A percentile compares a stretch with the other conserved stretches of the same genome.
phyloP scores from a whole-genome alignment of 2,888 invertebrate species.

The Drosophila demipolita region DNA sequence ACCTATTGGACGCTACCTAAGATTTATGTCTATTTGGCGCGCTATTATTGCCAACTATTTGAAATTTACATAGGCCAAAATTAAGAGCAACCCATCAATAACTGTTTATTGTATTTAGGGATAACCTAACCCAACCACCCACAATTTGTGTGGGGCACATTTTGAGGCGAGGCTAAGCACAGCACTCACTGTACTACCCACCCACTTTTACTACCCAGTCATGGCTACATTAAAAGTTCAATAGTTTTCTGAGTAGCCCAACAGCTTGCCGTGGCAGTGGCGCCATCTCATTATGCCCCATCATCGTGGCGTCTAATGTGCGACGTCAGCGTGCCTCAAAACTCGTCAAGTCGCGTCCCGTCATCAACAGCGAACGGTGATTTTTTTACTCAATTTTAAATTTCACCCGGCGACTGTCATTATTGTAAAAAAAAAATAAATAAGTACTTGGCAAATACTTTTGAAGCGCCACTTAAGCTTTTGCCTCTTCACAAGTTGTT shows the following conservation, averaged over 20 bases:
- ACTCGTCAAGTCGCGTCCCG: slow-evolving; percentile 11
- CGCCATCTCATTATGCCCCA: slow-evolving; percentile 60
- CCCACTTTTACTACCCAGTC: slow-evolving; percentile 36
- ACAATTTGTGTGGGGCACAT: slow-evolving; percentile 7
- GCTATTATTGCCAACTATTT: slow-evolving; percentile 8
- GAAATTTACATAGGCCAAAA: background rate
- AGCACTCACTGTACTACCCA: slow-evolving; percentile 19
- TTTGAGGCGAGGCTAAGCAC: slow-evolving; percentile 1
- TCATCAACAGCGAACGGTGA: slow-evolving; percentile 46
- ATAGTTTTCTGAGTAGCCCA: slow-evolving; percentile 62
- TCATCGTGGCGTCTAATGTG: slow-evolving; percentile 55
- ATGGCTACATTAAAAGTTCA: slow-evolving; percentile 60
- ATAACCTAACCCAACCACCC: slow-evolving; percentile 1
- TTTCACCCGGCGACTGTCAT: slow-evolving; percentile 50
- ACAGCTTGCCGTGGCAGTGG: slow-evolving; percentile 34
- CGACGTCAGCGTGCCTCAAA: slow-evolving; percentile 42
- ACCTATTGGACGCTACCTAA: background rate
- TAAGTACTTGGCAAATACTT: slow-evolving; percentile 77
- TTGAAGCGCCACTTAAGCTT: slow-evolving; percentile 61
- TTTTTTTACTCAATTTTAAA: slow-evolving; percentile 53
- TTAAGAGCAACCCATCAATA: slow-evolving; percentile 18
- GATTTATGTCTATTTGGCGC: slow-evolving; percentile 12
- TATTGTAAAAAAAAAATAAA: slow-evolving; percentile 66
- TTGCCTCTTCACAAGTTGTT: slow-evolving; percentile 51
- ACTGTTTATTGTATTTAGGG: slow-evolving; percentile 22